Evolutionary conservation across 2,113 vertebrate genomes (phyloP).

Genomic region (Empidonax traillii): DNA sequence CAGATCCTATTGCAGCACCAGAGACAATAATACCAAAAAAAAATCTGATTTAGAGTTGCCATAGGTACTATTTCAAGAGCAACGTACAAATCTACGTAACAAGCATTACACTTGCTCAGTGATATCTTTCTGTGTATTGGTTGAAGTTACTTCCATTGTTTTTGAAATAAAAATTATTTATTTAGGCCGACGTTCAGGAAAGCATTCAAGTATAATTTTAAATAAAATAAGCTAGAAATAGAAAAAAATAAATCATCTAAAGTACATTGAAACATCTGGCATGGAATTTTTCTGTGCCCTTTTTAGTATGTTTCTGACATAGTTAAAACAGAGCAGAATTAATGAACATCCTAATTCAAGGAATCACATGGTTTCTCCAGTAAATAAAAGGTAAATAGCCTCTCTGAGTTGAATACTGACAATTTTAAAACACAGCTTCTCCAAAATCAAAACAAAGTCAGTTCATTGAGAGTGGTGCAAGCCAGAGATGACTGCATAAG

Average conservation of each 20-base stretch:
- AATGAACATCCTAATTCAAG: background rate
- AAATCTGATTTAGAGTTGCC: background rate
- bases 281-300: background rate
- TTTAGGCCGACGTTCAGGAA: background rate
- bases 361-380: background rate
- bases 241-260: slow-evolving; percentile 18
- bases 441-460: background rate
- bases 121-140: background rate
- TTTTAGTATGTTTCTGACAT: slow-evolving; percentile 8
- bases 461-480: background rate
- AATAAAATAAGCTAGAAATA: slow-evolving; percentile 10
- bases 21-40: background rate
- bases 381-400: slow-evolving; percentile 1
- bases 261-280: background rate
- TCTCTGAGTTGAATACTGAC: background rate
- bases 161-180: background rate
- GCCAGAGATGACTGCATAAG: background rate
- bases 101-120: background rate
- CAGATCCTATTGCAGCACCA: background rate
- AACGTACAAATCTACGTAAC: background rate
- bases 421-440: background rate
- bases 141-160: slow-evolving; percentile 13
- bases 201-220: background rate
- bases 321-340: background rate
- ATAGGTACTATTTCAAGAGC: background rate